Conservation (phyloP, 2,888 invertebrate species). For the Tiliacea aurago region DNA sequence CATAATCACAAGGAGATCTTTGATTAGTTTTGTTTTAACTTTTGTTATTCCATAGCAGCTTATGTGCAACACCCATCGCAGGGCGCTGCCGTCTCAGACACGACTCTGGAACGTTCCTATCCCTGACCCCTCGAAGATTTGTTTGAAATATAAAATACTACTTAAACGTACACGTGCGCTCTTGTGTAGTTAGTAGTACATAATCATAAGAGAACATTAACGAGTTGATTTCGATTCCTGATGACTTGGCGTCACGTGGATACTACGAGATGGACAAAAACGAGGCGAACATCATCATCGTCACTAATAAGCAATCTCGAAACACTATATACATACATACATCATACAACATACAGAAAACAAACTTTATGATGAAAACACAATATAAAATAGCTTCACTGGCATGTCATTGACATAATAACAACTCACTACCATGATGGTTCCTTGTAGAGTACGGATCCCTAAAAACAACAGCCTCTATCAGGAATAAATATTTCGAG, state of each 20-base stretch:
- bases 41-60: background rate
- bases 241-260: constrained; percentile 20
- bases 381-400: background rate
- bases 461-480: background rate
- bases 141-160: background rate
- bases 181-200: background rate
- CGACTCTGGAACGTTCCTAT: background rate
- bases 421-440: background rate
- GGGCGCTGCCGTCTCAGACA: background rate
- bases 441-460: no score
- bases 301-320: constrained; percentile 4
- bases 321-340: background rate
- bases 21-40: background rate
- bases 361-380: constrained; percentile 2
- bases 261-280: constrained; percentile 13
- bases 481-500: constrained; percentile 1
- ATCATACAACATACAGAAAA: no score
- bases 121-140: background rate
- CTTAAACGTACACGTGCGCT: background rate
- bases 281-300: constrained; percentile 9
- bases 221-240: background rate
- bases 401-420: no score
- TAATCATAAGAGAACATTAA: constrained; percentile 4
- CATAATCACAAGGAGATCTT: background rate
- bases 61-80: no score